Base-by-base conservation (phyloP, 2,888 invertebrate species). In the Piscicola geometra region DNA sequence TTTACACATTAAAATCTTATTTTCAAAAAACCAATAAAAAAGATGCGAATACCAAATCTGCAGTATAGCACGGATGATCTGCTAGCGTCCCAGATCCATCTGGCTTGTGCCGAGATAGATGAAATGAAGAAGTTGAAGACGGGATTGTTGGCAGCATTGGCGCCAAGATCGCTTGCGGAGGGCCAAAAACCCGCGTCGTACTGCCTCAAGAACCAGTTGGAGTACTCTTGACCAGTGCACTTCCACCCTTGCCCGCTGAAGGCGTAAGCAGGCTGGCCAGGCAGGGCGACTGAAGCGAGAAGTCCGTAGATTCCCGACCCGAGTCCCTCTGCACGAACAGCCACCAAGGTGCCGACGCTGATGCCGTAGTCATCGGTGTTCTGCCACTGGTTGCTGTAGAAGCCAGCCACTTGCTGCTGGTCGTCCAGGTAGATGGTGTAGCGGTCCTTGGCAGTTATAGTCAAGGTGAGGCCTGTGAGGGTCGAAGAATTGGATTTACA, bases 1-100 rank as follows among this genome's bases (percentile, higher is more conserved):
- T n/a, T n/a, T n/a, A n/a, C n/a, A n/a, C n/a, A n/a, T n/a, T n/a
- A n/a, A n/a, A n/a, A n/a, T n/a, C n/a, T n/a, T n/a, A n/a, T n/a
- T n/a, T n/a, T n/a, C n/a, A n/a, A n/a, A n/a, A n/a, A n/a, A n/a
- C n/a, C n/a, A n/a, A n/a, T n/a, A n/a, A n/a, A n/a, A n/a, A n/a
- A n/a, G n/a, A n/a, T n/a, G n/a, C n/a, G n/a, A n/a, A n/a, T 21
- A 56, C 60, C 60, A 25, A 15, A 56, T 56, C 60, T 56, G 60
- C 60, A 56, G 25, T 25, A 56, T 9, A 15, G 5, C n/a, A 56
- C 60, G 25, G 9, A 3, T 18, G 60, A 56, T 18, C 25, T 56
- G 60, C n/a, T 5, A 5, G 15, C n/a, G 60, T 56, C n/a, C 60
- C n/a, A 21, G n/a, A 56, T 56, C 21, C 25, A 56, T 21, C 60